Conservation (phyloP, 2,888 invertebrate genomes). For the Stomorhina lunata region DNA sequence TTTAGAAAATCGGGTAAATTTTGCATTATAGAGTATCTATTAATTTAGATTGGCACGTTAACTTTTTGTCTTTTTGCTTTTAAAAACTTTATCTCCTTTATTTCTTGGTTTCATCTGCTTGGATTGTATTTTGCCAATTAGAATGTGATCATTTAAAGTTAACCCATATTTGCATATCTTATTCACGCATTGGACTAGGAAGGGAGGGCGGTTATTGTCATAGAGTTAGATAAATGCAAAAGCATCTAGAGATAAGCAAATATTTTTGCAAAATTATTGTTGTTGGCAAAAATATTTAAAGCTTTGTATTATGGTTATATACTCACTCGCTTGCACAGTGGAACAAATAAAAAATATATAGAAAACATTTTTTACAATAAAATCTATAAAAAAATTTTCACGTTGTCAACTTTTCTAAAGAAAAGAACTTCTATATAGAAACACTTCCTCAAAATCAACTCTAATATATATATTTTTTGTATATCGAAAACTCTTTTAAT, state of each 20-base stretch:
- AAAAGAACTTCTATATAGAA: too few relatives aligned
- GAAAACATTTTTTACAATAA: too few relatives aligned
- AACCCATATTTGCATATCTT: constrained; percentile 41
- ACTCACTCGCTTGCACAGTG: too few relatives aligned
- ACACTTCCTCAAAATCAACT: too few relatives aligned
- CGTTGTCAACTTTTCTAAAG: too few relatives aligned
- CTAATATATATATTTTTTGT: too few relatives aligned
- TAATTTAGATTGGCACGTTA: background rate
- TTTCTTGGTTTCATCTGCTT: background rate
- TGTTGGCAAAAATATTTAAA: too few relatives aligned
- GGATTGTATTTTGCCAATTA: constrained; percentile 43
- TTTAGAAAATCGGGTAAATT: background rate
- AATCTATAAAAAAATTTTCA: too few relatives aligned
- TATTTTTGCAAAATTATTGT: background rate
- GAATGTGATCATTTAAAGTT: constrained; percentile 36
- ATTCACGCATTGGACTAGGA: background rate
- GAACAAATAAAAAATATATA: too few relatives aligned
- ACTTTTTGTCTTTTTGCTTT: background rate
- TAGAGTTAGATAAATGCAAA: background rate
- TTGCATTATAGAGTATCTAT: background rate
- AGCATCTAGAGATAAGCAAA: background rate
- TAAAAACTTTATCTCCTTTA: background rate
- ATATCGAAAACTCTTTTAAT: too few relatives aligned
- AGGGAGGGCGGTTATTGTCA: background rate
- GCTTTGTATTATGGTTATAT: too few relatives aligned